These are phyloP conservation scores for Chelon labrosus DNA, from an alignment of 2,797 vertebrate genomes.

Conservation along the genomic window DNA sequence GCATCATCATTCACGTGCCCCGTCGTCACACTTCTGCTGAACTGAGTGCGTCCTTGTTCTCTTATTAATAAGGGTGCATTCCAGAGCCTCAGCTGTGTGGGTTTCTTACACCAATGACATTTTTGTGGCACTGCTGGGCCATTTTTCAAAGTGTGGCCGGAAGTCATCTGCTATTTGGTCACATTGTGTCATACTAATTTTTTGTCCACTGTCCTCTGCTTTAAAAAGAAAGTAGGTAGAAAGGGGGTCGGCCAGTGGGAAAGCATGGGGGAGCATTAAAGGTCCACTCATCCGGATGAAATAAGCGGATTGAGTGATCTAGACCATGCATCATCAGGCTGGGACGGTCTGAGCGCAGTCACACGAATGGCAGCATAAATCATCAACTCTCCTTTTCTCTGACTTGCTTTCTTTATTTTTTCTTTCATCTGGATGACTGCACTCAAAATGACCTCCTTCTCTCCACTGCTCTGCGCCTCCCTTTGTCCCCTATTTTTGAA, in stretches of 20 bases:
- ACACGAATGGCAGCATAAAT: constrained; percentile 69
- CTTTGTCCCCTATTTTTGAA: constrained; percentile 48
- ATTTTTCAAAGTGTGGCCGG: constrained; percentile 29
- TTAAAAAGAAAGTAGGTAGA: neutral
- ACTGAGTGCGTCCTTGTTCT: constrained; percentile 28
- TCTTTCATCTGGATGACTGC: constrained; percentile 62
- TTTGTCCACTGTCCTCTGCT: constrained; percentile 14
- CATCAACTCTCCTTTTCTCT: constrained; percentile 59
- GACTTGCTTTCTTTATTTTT: constrained; percentile 63
- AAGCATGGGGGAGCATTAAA: constrained; percentile 41
- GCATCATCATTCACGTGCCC: constrained; percentile 25
- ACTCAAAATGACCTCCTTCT: constrained; percentile 58
- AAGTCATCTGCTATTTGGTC: constrained; percentile 21
- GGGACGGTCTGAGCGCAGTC: constrained; percentile 56
- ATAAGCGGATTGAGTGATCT: constrained; percentile 60
- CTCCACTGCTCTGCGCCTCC: constrained; percentile 26
- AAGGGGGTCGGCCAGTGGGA: constrained; percentile 24
- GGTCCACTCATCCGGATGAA: constrained; percentile 56
- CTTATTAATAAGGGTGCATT: constrained; percentile 31
- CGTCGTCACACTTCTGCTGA: constrained; percentile 31
- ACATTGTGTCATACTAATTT: constrained; percentile 41
- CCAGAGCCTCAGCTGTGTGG: neutral
- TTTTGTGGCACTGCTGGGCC: constrained; percentile 14
- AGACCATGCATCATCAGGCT: constrained; percentile 56
- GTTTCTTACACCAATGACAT: constrained; percentile 23